Percentiles rank a stretch among this genome's conserved stretches.
phyloP scores from a whole-genome alignment of 2,797 vertebrate species.

The Nasua narica region DNA sequence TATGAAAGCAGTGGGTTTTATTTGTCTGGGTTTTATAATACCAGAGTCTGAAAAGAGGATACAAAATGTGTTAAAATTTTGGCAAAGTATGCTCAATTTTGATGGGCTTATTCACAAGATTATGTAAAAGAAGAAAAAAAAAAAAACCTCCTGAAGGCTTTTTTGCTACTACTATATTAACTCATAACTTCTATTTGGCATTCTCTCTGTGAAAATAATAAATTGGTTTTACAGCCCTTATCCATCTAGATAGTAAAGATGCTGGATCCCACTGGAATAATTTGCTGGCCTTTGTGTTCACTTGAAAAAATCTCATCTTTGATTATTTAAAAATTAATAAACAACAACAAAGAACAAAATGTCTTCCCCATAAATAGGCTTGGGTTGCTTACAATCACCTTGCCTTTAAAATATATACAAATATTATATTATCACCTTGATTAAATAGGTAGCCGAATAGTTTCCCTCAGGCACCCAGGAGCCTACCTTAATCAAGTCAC shows the following conservation, averaged over 20 bases:
- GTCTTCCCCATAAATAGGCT: neutral
- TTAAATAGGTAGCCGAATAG: neutral
- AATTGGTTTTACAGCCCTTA: neutral
- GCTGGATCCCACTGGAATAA: neutral
- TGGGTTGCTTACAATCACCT: neutral
- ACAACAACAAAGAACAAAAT: neutral
- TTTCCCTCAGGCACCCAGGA: neutral
- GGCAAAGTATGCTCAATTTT: neutral
- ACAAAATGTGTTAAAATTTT: neutral
- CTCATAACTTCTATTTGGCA: neutral
- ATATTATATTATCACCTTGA: neutral
- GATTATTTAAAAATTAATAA: constrained; percentile 28
- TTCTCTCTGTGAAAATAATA: neutral
- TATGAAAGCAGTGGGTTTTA: neutral
- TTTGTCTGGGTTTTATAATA: neutral
- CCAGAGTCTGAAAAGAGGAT: neutral
- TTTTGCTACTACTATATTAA: neutral
- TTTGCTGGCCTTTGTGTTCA: neutral
- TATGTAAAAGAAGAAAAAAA: neutral
- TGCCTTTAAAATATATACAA: neutral
- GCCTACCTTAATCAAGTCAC: neutral
- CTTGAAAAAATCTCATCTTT: neutral
- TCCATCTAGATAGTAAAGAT: neutral
- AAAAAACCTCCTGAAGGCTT: neutral
- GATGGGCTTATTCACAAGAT: neutral